phyloP scores from a whole-genome alignment of 2,113 vertebrate species.

The Halcyon senegalensis region DNA sequence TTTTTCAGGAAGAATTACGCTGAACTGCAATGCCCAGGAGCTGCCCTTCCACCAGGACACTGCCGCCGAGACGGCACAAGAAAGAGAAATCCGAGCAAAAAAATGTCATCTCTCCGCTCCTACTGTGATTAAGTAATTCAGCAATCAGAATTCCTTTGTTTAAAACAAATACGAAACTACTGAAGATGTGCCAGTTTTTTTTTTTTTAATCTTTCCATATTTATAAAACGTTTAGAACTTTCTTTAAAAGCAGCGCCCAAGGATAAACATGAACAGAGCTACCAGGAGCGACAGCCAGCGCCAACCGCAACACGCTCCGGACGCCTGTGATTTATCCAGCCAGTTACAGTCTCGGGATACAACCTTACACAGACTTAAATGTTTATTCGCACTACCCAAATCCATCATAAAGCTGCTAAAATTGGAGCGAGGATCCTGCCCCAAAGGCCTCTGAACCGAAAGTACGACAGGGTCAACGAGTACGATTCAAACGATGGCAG shows the following conservation, averaged over 20 bases:
- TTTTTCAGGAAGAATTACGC: slow-evolving; percentile 40
- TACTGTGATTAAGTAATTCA: slow-evolving; percentile 6
- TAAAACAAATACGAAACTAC: background rate
- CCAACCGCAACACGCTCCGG: background rate
- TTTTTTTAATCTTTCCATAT: background rate
- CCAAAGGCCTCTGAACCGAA: background rate
- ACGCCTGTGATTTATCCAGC: background rate
- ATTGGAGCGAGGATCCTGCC: slow-evolving; percentile 7
- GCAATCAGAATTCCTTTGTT: background rate
- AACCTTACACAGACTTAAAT: background rate
- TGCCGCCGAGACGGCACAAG: background rate
- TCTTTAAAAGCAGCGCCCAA: background rate
- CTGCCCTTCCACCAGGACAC: slow-evolving; percentile 19
- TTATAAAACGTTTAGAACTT: background rate
- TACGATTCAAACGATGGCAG: background rate
- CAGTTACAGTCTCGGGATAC: background rate
- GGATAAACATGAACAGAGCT: background rate
- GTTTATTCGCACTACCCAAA: slow-evolving; percentile 4
- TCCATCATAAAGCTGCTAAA: slow-evolving; percentile 34
- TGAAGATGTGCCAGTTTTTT: background rate
- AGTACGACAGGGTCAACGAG: slow-evolving; percentile 24
- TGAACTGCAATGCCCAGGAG: background rate
- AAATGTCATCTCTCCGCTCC: background rate
- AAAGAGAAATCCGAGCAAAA: background rate
- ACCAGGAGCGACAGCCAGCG: background rate